Base-by-base conservation (phyloP, 2,113 vertebrate species). In the Electrona antarctica region DNA sequence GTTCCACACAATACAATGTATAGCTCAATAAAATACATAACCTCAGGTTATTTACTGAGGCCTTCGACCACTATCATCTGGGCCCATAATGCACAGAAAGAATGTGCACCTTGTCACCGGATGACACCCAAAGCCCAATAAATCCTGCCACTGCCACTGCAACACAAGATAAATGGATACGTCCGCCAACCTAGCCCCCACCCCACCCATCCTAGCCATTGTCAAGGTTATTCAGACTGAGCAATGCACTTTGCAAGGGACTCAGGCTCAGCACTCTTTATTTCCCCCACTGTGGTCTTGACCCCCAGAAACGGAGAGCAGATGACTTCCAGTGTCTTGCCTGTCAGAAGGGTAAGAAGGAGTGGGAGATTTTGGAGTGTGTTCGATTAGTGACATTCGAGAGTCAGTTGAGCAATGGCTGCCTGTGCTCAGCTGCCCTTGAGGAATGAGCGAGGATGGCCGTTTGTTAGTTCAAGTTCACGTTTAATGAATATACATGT, bases 11-110 rank as follows among this genome's bases (percentile, higher is more conserved):
- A 76, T 70, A 50, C 69, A 74, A 76, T 70, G 71, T 83, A 79
- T 77, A 82, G 79, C 77, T 89, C 88, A 84, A 84, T 82, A 84
- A 81, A 85, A 85, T 76, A 82, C 80, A 79, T 82, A 90, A 84
- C 84, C 83, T 79, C 73, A 79, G 73, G 85, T 92, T 93, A 93
- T 93, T 92, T 92, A 92, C 87, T 67, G 85, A 75, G 79, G 72
- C 79, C 76, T 87, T 82, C 52, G 67, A 89, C 75, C 15, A 52
- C 87, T 78, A 85, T 90, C 86, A 80, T 82, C 69, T 29, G 47
- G 60, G 64, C 72, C 77, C 57, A 79, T 89, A 91, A 91, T 77
- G 80, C 82, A 78, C 49, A 28, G 81, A 84, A 87, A 90, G 89
- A 92, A 92, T 89, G 88, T 79, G 85, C 73, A 77, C 77, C 85